phyloP scores from a whole-genome alignment of 2,888 invertebrate species.

The Chloroclysta siterata region DNA sequence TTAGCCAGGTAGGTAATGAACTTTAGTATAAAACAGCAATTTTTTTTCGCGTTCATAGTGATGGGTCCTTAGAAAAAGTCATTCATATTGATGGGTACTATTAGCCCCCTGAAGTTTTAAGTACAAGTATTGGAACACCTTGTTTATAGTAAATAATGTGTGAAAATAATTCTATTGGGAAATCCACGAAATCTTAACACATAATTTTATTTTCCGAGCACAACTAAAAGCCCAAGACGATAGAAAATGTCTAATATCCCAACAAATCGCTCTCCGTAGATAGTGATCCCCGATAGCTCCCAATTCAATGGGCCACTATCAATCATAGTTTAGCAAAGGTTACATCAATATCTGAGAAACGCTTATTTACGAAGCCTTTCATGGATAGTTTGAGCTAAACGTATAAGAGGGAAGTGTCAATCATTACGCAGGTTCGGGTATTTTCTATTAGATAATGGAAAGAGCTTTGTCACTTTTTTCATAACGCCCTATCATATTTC shows the following conservation, averaged over 20 bases:
- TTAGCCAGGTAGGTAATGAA: too few species aligned
- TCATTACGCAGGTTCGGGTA: slow-evolving; percentile 46
- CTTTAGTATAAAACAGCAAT: too few species aligned
- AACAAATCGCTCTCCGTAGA: slow-evolving; percentile 70
- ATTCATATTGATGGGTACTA: too few species aligned
- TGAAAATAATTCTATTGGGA: slow-evolving; percentile 4
- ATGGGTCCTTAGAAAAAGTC: too few species aligned
- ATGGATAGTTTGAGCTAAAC: slow-evolving; percentile 54
- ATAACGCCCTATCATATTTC: slow-evolving; percentile 13
- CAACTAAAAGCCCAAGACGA: slow-evolving; percentile 35
- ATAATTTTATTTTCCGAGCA: slow-evolving; percentile 30
- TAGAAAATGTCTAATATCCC: slow-evolving; percentile 64
- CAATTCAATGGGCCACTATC: slow-evolving; percentile 75
- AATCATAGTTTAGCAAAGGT: slow-evolving; percentile 78
- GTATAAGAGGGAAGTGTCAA: slow-evolving; percentile 58
- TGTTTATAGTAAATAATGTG: too few species aligned
- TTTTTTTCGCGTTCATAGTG: too few species aligned
- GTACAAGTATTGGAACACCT: too few species aligned
- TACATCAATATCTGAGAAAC: slow-evolving; percentile 75
- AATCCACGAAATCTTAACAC: background rate
- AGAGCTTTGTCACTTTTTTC: slow-evolving; percentile 33
- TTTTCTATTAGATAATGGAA: slow-evolving; percentile 33
- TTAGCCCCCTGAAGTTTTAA: too few species aligned
- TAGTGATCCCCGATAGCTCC: slow-evolving; percentile 65
- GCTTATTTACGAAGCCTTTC: slow-evolving; percentile 74